A percentile compares a stretch with the other conserved stretches of the same genome.
Evolutionary conservation across 2,797 vertebrate genomes (phyloP).

Genomic region (Neosalanx taihuensis): DNA sequence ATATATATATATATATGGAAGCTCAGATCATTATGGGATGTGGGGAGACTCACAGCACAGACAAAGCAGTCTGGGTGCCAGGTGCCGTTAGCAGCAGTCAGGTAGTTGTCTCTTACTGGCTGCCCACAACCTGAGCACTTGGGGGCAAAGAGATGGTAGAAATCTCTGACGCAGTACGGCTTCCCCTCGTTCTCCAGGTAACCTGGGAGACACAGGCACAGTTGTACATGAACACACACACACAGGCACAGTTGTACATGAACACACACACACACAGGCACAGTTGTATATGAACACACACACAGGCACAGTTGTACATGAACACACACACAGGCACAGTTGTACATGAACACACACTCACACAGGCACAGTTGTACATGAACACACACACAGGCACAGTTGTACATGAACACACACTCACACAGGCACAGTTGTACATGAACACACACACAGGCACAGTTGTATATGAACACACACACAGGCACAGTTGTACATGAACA

Average conservation of each 20-base stretch:
- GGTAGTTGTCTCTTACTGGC: constrained; percentile 80
- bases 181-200: constrained; percentile 83
- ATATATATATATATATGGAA: not conserved
- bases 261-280: not conserved
- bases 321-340: too few relatives aligned
- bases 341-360: not conserved
- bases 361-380: too few relatives aligned
- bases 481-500: not conserved
- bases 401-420: not conserved
- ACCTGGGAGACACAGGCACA: constrained; percentile 61
- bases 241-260: not conserved
- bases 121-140: constrained; percentile 86
- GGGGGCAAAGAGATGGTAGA: constrained; percentile 84
- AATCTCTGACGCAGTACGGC: constrained; percentile 86
- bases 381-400: too few relatives aligned
- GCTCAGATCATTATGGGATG: constrained; percentile 54
- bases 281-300: not conserved
- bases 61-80: constrained; percentile 93
- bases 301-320: too few relatives aligned
- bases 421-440: constrained; percentile 10
- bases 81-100: constrained; percentile 83
- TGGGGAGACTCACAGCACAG: constrained; percentile 78
- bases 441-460: not conserved
- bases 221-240: constrained; percentile 2
- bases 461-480: not conserved